Percentiles rank a stretch among this genome's conserved stretches.
Conservation (phyloP, 2,797 vertebrate genomes). For the Hoplostethus atlanticus region DNA sequence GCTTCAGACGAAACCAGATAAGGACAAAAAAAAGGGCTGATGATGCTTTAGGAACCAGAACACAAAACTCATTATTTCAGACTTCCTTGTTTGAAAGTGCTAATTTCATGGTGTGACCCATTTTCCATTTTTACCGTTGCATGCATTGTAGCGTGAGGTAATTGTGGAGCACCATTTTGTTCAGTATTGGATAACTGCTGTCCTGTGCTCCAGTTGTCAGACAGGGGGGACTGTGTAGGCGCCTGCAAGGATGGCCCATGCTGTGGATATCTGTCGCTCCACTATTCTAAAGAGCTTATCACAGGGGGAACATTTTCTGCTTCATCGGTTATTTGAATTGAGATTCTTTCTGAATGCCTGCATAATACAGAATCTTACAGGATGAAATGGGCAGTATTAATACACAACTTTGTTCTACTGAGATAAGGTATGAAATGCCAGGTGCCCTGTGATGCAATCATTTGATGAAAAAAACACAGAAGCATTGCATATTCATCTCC, state of each 20-base stretch:
- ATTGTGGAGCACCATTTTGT: slow-evolving; percentile 46
- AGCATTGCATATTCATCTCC: slow-evolving; percentile 27
- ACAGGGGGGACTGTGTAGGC: slow-evolving; percentile 23
- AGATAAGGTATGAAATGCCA: slow-evolving; percentile 53
- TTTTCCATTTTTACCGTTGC: slow-evolving; percentile 59
- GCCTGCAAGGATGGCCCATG: slow-evolving; percentile 69
- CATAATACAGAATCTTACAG: slow-evolving; percentile 52
- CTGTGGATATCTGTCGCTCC: slow-evolving; percentile 75
- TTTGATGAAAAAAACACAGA: slow-evolving; percentile 37
- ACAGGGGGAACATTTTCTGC: slow-evolving; percentile 75
- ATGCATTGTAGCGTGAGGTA: slow-evolving; percentile 46
- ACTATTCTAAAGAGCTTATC: slow-evolving; percentile 78
- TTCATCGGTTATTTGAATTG: slow-evolving; percentile 71
- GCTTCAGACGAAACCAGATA: slow-evolving; percentile 17
- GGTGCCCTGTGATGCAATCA: slow-evolving; percentile 8
- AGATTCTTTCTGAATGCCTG: slow-evolving; percentile 61
- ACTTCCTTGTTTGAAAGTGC: slow-evolving; percentile 45
- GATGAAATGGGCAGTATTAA: slow-evolving; percentile 59
- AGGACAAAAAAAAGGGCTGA: slow-evolving; percentile 9
- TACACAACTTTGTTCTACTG: slow-evolving; percentile 35
- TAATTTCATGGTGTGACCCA: slow-evolving; percentile 61
- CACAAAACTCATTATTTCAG: slow-evolving; percentile 37
- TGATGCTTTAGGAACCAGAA: slow-evolving; percentile 19
- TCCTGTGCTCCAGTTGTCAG: slow-evolving; percentile 67
- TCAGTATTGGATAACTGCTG: slow-evolving; percentile 58